Percentiles rank a stretch among this genome's conserved stretches.
These are phyloP conservation scores for Galendromus occidentalis DNA, from an alignment of 1,140 invertebrate genomes.

Conservation along the genomic window DNA sequence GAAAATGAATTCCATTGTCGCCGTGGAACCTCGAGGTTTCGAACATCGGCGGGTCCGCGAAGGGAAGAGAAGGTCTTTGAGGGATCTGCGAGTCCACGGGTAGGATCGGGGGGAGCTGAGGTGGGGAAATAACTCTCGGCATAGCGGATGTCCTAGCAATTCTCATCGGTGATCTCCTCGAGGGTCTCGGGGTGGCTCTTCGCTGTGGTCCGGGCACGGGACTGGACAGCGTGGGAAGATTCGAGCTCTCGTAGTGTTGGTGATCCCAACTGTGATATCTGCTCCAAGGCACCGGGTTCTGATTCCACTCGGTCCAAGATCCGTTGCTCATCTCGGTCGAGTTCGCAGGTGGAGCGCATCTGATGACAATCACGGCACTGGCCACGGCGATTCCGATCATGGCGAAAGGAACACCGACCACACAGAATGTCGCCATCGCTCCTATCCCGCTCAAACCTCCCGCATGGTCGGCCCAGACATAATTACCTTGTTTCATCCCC, in stretches of 20 bases:
- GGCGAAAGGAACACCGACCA: neutral
- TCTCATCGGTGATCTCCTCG: too few species aligned
- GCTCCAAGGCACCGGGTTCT: neutral
- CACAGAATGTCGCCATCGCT: neutral
- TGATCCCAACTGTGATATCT: neutral
- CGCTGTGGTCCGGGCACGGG: too few species aligned
- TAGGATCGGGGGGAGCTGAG: too few species aligned
- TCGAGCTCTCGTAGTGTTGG: too few species aligned
- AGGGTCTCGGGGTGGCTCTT: too few species aligned
- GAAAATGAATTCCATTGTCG: neutral
- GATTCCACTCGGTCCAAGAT: neutral
- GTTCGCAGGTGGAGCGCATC: neutral
- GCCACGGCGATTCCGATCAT: conserved; percentile 8
- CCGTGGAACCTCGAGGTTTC: too few species aligned
- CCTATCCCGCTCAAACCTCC: neutral
- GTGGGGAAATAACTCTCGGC: too few species aligned
- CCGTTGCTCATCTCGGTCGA: neutral
- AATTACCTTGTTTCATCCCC: neutral
- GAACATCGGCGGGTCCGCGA: too few species aligned
- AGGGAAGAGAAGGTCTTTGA: too few species aligned
- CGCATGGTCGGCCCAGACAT: neutral
- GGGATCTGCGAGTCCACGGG: too few species aligned
- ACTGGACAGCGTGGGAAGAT: too few species aligned
- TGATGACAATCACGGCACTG: neutral
- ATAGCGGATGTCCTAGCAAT: too few species aligned